A percentile compares a stretch with the other conserved stretches of the same genome.
phyloP scores from a whole-genome alignment of 1,140 invertebrate species.

The Asbolus verrucosus region DNA sequence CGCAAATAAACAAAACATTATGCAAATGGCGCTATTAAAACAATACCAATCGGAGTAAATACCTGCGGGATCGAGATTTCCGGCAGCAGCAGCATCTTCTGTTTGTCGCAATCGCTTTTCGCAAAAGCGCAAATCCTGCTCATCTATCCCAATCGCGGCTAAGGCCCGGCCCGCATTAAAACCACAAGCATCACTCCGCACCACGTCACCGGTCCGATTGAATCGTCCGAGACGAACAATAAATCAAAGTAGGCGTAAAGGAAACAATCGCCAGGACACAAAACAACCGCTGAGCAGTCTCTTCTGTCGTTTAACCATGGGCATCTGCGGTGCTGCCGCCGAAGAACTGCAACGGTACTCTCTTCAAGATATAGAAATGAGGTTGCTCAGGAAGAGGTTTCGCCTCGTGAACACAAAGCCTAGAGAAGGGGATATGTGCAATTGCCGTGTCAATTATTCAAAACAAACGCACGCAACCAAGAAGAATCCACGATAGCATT shows the following conservation, averaged over 20 bases:
- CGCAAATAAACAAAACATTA: slow-evolving; percentile 19
- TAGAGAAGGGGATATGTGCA: slow-evolving; percentile 46
- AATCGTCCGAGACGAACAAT: slow-evolving; percentile 36
- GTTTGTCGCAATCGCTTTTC: slow-evolving; percentile 48
- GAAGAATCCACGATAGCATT: slow-evolving; percentile 7
- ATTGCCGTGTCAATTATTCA: slow-evolving; percentile 45
- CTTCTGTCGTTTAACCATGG: slow-evolving; percentile 5
- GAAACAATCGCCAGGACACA: slow-evolving; percentile 30
- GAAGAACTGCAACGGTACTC: slow-evolving; percentile 52
- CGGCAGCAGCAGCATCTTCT: slow-evolving; percentile 58
- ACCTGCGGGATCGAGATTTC: slow-evolving; percentile 60
- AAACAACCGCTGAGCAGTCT: slow-evolving; percentile 4
- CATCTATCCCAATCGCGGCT: slow-evolving; percentile 39
- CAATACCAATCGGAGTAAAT: slow-evolving; percentile 40
- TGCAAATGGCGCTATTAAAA: slow-evolving; percentile 26
- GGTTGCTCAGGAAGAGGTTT: slow-evolving; percentile 52
- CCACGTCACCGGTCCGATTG: slow-evolving; percentile 9
- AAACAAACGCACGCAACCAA: slow-evolving; percentile 39
- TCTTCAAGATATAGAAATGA: slow-evolving; percentile 51
- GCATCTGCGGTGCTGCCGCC: slow-evolving; percentile 43
- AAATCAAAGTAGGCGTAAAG: slow-evolving; percentile 26
- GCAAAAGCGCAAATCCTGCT: slow-evolving; percentile 55
- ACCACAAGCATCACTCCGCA: slow-evolving; percentile 38
- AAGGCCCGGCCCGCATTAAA: slow-evolving; percentile 23
- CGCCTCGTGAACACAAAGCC: slow-evolving; percentile 48